Evolutionary conservation across 1,140 invertebrate species (phyloP).

Genomic region (Cryptotermes secundus): DNA sequence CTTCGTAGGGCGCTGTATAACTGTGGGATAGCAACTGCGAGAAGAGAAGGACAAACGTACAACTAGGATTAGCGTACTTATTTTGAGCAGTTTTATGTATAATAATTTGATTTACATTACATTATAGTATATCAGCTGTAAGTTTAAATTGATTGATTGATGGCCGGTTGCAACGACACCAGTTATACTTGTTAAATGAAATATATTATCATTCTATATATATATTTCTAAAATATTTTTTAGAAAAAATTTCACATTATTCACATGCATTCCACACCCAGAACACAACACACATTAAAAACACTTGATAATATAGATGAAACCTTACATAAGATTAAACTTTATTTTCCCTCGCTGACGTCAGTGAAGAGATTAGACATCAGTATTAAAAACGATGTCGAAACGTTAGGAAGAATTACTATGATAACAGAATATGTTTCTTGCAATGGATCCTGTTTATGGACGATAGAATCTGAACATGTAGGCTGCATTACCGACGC

Average conservation of each 20-base stretch:
- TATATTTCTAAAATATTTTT: no score
- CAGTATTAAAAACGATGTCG: neutral
- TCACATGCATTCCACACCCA: no score
- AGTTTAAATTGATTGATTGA: conserved; percentile 10
- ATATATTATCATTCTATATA: neutral
- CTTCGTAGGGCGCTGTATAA: neutral
- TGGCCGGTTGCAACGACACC: neutral
- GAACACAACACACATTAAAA: neutral
- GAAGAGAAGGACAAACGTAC: neutral
- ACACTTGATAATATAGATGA: neutral
- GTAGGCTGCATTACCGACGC: no score
- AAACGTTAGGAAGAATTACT: neutral
- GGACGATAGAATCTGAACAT: no score
- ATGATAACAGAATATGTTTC: neutral
- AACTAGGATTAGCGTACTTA: neutral
- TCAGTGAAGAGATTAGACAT: neutral
- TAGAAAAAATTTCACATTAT: neutral
- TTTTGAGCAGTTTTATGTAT: conserved; percentile 6
- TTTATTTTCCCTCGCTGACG: no score
- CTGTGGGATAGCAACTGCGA: neutral
- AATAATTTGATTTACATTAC: conserved; percentile 11
- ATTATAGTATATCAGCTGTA: neutral
- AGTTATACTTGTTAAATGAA: neutral
- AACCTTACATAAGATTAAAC: no score
- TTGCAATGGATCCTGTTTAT: no score